Conservation (phyloP, 1,140 invertebrate genomes). For the Neomicropteryx cornuta region DNA sequence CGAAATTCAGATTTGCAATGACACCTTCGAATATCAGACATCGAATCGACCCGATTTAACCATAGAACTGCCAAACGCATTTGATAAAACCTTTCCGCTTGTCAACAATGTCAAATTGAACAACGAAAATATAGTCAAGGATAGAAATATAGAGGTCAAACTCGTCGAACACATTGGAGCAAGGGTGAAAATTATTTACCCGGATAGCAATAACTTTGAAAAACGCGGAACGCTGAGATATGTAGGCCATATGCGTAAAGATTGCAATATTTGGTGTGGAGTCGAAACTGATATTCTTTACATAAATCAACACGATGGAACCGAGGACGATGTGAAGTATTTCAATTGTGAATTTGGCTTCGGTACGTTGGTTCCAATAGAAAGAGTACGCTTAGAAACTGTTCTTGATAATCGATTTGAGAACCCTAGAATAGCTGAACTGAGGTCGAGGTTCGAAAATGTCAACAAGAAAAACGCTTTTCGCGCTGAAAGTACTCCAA, state of each 20-base stretch:
- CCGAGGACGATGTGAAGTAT: constrained; percentile 43
- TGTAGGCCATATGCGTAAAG: constrained; percentile 44
- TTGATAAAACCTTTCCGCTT: background rate
- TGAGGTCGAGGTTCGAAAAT: constrained; percentile 10
- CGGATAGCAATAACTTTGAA: constrained; percentile 29
- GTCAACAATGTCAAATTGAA: background rate
- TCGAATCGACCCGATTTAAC: too few relatives aligned
- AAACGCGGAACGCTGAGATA: constrained; percentile 46
- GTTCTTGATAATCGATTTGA: constrained; percentile 17
- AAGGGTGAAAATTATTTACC: constrained; percentile 35
- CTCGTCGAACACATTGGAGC: constrained; percentile 32
- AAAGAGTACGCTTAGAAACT: too few relatives aligned
- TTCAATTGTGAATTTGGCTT: constrained; percentile 35
- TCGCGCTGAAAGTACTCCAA: constrained; percentile 13
- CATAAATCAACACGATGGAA: constrained; percentile 50
- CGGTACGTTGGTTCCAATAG: constrained; percentile 42
- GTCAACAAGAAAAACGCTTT: constrained; percentile 28
- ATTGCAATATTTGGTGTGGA: constrained; percentile 50
- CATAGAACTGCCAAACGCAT: too few relatives aligned
- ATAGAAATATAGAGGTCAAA: constrained; percentile 5
- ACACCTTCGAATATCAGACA: too few relatives aligned
- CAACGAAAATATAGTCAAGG: constrained; percentile 1
- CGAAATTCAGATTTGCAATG: too few relatives aligned
- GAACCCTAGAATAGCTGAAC: background rate
- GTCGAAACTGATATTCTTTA: constrained; percentile 38